Percentiles rank a stretch among this genome's conserved stretches.
Evolutionary conservation across 2,888 invertebrate genomes (phyloP).

Genomic region (Liopterus haemorrhoidalis): DNA sequence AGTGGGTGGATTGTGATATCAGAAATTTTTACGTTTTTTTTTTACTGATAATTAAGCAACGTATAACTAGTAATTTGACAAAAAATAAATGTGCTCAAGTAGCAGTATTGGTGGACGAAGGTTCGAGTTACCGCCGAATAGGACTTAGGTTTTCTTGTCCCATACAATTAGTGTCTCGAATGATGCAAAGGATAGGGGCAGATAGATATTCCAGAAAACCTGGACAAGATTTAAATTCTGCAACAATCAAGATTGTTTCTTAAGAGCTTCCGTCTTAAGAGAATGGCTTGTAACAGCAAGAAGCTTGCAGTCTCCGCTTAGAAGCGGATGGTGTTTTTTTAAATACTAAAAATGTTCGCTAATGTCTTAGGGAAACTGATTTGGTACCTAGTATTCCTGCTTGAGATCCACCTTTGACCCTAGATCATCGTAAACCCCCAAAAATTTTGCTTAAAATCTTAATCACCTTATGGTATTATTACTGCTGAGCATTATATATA

Average conservation of each 20-base stretch:
- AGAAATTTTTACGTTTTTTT: no score
- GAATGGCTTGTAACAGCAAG: slow-evolving; percentile 5
- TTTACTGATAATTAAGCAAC: no score
- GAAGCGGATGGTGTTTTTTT: no score
- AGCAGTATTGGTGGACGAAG: slow-evolving; percentile 7
- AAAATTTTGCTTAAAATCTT: no score
- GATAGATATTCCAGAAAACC: slow-evolving; percentile 17
- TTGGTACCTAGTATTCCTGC: slow-evolving; percentile 9
- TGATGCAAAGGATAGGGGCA: slow-evolving; percentile 17
- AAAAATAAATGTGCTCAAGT: no score
- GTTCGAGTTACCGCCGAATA: slow-evolving; percentile 10
- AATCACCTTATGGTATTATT: no score
- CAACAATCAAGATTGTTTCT: slow-evolving; percentile 14
- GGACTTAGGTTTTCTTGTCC: background rate
- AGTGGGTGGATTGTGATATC: no score
- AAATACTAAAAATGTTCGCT: no score
- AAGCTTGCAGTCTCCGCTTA: slow-evolving; percentile 17
- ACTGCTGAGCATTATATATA: no score
- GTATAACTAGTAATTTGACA: no score
- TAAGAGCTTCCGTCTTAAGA: slow-evolving; percentile 13
- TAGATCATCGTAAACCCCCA: background rate
- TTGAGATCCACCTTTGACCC: slow-evolving; percentile 7
- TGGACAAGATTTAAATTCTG: slow-evolving; percentile 13
- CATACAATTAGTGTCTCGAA: slow-evolving; percentile 2
- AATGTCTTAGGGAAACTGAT: no score